These are phyloP conservation scores for Myoxocephalus aenaeus DNA, from an alignment of 2,797 vertebrate species.

Conservation along the genomic window DNA sequence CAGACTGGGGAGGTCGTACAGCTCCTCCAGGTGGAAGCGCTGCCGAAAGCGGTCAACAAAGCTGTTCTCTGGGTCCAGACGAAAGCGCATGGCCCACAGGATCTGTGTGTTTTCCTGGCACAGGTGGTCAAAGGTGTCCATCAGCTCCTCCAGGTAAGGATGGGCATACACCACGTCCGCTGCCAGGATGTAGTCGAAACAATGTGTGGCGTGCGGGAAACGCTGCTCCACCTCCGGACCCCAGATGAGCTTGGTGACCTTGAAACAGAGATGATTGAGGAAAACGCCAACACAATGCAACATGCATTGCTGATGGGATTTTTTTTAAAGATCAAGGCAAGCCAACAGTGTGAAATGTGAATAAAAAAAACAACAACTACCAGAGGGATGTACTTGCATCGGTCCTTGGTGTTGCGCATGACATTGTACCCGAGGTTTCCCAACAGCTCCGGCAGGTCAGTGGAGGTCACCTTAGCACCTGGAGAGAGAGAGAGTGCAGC, in stretches of 20 bases:
- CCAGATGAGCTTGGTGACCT: constrained; percentile 92
- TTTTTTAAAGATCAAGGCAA: not conserved
- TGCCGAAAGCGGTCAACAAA: constrained; percentile 90
- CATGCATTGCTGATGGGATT: not conserved
- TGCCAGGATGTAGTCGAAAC: constrained; percentile 93
- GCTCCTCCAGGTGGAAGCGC: constrained; percentile 88
- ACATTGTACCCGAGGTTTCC: constrained; percentile 93
- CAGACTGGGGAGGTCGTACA: constrained; percentile 91
- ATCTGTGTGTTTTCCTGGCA: constrained; percentile 91
- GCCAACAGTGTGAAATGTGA: not conserved
- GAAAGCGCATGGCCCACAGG: constrained; percentile 96
- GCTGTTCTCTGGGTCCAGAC: constrained; percentile 90
- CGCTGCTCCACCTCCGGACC: constrained; percentile 87
- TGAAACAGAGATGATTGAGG: not conserved
- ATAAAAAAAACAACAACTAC: constrained; percentile 41
- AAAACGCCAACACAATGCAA: not conserved
- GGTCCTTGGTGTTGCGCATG: constrained; percentile 87
- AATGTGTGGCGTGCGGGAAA: constrained; percentile 86
- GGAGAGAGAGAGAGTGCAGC: constrained; percentile 1
- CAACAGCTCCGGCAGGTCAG: constrained; percentile 93
- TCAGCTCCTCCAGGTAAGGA: constrained; percentile 90
- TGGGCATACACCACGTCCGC: constrained; percentile 96
- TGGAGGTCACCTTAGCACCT: constrained; percentile 92
- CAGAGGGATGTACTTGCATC: constrained; percentile 88
- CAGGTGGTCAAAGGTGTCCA: constrained; percentile 93